Conservation (phyloP, 2,888 invertebrate species). For the Pycnomerus fuliginosus region DNA sequence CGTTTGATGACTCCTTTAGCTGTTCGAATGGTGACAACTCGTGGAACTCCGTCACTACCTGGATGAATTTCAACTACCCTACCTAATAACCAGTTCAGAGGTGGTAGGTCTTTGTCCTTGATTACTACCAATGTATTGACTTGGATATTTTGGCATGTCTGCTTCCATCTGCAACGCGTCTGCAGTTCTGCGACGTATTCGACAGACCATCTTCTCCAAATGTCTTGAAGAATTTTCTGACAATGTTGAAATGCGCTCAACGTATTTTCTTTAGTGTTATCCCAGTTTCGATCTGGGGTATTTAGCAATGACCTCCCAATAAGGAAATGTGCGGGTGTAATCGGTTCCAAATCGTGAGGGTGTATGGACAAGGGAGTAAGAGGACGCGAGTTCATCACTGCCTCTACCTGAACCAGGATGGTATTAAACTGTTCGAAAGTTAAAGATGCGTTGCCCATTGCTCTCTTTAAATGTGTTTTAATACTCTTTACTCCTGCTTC, state of each 20-base stretch:
- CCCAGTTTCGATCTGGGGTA: background rate
- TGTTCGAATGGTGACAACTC: background rate
- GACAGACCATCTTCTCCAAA: background rate
- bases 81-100: background rate
- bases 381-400: conserved; percentile 1
- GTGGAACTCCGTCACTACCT: background rate
- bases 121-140: background rate
- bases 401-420: conserved; percentile 1
- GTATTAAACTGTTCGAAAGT: conserved; percentile 9
- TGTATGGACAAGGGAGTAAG: conserved; percentile 1
- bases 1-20: background rate
- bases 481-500: conserved; percentile 3
- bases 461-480: conserved; percentile 7
- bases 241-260: background rate
- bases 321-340: conserved; percentile 3
- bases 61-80: background rate
- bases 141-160: background rate
- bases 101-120: background rate
- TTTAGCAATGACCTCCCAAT: background rate
- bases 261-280: background rate
- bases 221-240: background rate
- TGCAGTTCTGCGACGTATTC: background rate
- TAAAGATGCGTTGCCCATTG: background rate
- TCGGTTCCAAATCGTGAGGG: background rate
- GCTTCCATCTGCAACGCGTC: background rate